Percentiles rank a stretch among this genome's conserved stretches.
These are phyloP conservation scores for Artibeus jamaicensis DNA, from an alignment of 2,797 vertebrate species.

Conservation along the genomic window DNA sequence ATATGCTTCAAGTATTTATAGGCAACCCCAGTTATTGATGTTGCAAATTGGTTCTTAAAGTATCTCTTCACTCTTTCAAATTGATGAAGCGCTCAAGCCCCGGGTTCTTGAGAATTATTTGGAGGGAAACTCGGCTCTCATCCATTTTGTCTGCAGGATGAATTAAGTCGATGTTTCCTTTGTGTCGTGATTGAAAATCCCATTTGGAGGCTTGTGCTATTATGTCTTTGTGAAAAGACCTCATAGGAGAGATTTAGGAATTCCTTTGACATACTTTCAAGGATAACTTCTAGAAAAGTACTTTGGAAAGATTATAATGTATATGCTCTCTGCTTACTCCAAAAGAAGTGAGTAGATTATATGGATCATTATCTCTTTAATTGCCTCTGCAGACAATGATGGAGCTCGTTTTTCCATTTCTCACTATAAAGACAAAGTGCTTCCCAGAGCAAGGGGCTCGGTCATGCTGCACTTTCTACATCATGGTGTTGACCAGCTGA, in stretches of 20 bases:
- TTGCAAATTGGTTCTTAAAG: conserved; percentile 30
- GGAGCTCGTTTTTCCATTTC: background rate
- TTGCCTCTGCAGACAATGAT: background rate
- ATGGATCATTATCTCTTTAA: background rate
- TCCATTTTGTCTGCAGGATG: background rate
- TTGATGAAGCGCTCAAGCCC: background rate
- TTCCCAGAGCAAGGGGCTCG: background rate
- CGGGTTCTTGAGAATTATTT: conserved; percentile 32
- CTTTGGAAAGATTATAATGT: background rate
- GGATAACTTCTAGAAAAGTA: background rate
- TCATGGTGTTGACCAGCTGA: no score
- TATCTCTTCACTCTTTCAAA: conserved; percentile 20
- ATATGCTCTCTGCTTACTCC: background rate
- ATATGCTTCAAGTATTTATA: background rate
- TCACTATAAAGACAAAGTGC: background rate
- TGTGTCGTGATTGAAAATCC: background rate
- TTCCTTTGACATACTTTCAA: background rate
- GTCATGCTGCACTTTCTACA: background rate
- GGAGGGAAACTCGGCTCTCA: background rate
- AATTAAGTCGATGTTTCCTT: background rate
- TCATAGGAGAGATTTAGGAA: background rate
- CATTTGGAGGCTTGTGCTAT: background rate
- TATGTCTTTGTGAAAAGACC: background rate
- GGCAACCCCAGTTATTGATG: background rate
- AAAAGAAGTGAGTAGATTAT: background rate